A percentile compares a stretch with the other conserved stretches of the same genome.
phyloP scores from a whole-genome alignment of 2,797 vertebrate species.

The Dicrostonyx torquatus region DNA sequence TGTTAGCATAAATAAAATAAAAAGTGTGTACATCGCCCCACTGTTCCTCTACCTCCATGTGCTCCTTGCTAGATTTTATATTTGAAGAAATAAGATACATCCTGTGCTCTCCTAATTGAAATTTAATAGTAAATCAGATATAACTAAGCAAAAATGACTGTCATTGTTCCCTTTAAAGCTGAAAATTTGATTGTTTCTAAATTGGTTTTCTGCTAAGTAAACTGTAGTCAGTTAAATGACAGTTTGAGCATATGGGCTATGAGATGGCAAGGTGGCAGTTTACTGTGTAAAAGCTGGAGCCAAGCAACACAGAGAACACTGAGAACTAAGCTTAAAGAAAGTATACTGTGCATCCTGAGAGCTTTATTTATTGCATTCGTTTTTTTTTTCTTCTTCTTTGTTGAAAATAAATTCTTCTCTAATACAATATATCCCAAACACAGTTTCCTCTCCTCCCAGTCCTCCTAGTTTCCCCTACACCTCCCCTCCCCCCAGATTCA shows the following conservation, averaged over 20 bases:
- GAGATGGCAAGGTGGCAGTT: slow-evolving; percentile 11
- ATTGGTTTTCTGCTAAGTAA: slow-evolving; percentile 28
- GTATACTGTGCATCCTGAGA: neutral
- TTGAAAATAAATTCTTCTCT: neutral
- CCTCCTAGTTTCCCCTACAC: neutral
- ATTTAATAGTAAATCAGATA: neutral
- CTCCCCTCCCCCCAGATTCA: too few species aligned
- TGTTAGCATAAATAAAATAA: neutral
- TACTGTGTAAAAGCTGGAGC: neutral
- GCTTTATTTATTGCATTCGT: neutral
- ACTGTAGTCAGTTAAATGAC: slow-evolving; percentile 36
- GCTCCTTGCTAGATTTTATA: neutral
- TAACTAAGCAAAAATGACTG: neutral
- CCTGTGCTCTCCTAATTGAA: neutral
- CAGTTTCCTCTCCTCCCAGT: neutral
- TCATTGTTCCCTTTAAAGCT: neutral
- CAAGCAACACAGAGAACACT: slow-evolving; percentile 32
- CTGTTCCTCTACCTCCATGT: neutral
- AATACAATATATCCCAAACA: neutral
- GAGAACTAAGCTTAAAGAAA: slow-evolving; percentile 27
- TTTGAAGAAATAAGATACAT: slow-evolving; percentile 15
- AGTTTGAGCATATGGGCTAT: neutral
- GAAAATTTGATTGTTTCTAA: neutral
- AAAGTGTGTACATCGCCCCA: neutral
- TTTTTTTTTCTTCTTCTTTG: neutral